Conservation (phyloP, 1,140 invertebrate genomes). For the Subanguina moxae region DNA sequence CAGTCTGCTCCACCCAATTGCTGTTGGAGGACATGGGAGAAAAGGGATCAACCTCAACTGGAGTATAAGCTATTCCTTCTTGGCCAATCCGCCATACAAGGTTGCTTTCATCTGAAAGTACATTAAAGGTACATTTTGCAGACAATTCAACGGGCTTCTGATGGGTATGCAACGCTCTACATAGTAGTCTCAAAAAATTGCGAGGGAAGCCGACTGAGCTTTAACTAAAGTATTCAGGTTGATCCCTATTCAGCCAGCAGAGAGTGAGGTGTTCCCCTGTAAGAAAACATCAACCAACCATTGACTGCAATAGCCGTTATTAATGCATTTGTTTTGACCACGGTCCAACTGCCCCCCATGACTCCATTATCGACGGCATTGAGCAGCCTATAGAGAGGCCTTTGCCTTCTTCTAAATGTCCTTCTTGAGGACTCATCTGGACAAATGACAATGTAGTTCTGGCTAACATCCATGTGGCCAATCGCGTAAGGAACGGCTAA, state of each 20-base stretch:
- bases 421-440: not conserved
- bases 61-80: not conserved
- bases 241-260: no score
- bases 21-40: constrained; percentile 2
- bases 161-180: no score
- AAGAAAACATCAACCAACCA: not conserved
- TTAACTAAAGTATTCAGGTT: no score
- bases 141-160: no score
- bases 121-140: no score
- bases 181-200: no score
- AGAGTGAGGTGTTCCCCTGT: no score
- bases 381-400: not conserved
- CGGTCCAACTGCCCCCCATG: not conserved
- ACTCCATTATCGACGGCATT: not conserved
- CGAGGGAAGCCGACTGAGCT: no score
- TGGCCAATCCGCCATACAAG: not conserved
- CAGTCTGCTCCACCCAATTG: constrained; percentile 34
- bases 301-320: not conserved
- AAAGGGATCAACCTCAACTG: not conserved
- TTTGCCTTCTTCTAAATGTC: not conserved
- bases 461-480: not conserved
- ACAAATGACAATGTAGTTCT: constrained; percentile 5
- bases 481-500: not conserved
- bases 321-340: not conserved
- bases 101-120: not conserved